These are phyloP conservation scores for Brachionus angularis DNA, from an alignment of 1,140 invertebrate genomes.

Conservation along the genomic window DNA sequence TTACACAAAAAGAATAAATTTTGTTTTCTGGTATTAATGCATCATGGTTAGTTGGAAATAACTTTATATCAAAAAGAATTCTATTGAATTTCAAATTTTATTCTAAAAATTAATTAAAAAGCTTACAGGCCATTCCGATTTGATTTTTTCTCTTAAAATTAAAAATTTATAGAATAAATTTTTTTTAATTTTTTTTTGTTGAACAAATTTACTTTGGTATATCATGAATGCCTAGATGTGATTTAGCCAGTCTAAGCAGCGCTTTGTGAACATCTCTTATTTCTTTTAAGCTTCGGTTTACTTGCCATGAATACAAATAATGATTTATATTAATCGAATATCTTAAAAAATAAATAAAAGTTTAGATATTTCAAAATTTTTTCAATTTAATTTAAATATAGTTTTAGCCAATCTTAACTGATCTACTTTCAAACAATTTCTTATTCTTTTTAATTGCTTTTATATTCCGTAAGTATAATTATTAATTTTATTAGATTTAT, in stretches of 20 bases:
- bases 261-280: conserved; percentile 4
- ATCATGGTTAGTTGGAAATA: conserved; percentile 21
- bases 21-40: background rate
- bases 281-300: conserved; percentile 12
- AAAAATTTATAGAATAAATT: background rate
- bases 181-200: background rate
- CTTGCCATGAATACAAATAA: conserved; percentile 19
- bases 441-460: no score
- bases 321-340: conserved; percentile 33
- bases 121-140: conserved; percentile 38
- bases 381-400: no score
- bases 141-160: conserved; percentile 21
- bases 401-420: no score
- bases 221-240: conserved; percentile 1
- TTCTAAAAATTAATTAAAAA: conserved; percentile 16
- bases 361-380: background rate
- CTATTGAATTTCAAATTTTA: no score
- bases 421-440: no score
- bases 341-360: conserved; percentile 13
- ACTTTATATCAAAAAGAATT: background rate
- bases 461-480: no score
- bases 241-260: conserved; percentile 15
- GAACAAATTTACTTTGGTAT: conserved; percentile 29
- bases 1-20: conserved; percentile 19
- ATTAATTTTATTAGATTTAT: no score